Evolutionary conservation across 2,888 invertebrate genomes (phyloP), one percentile per base, ranked within the genome.

Genomic region (Yponomeuta plumbellus): DNA sequence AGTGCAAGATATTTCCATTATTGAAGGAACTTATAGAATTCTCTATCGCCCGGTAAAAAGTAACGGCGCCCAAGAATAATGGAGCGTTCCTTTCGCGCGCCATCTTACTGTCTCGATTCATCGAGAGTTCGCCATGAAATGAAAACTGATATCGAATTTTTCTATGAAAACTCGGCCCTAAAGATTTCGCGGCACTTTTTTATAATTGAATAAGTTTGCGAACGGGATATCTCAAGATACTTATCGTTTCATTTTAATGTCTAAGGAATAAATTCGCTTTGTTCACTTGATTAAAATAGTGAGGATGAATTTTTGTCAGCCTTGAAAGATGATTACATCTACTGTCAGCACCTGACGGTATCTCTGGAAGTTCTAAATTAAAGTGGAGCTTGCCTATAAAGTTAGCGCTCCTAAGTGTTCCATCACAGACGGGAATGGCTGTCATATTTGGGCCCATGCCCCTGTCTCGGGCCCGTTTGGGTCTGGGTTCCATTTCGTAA

Each of bases 1-100:
- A 83, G 81, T 83, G 81, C 80, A 80, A 77, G 79, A 81, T 83
- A 81, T 83, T 80, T 81, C 79, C 78, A 79, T 85, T 82, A 84
- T 79, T 81, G 78, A 66, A 67, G 68, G 67, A 72, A 71, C 70
- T 74, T 72, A 75, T 76, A 73, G 75, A 77, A 75, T 77, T 76
- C 73, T 69, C 67, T 17, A 13, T 52, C 44, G 13, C 62, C 52
- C 56, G 23, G 39, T 57, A 64, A 64, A 64, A 64, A 64, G 56
- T 64, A 64, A 57, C 64, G 57, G 56, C 56, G 57, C 20, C 20
- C 26, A n/a, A 26, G 20, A 64, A 56, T 63, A 26, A 58, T 11
- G 61, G 21, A 26, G 11, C 34, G 61, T 20, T 62, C 62, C 62
- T 62, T 62, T 62, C 62, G n/a, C 62, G 39, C 11, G 39, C 62